A percentile compares a stretch with the other conserved stretches of the same genome.
These are phyloP conservation scores for Monopterus albus DNA, from an alignment of 2,113 vertebrate species.

Conservation along the genomic window DNA sequence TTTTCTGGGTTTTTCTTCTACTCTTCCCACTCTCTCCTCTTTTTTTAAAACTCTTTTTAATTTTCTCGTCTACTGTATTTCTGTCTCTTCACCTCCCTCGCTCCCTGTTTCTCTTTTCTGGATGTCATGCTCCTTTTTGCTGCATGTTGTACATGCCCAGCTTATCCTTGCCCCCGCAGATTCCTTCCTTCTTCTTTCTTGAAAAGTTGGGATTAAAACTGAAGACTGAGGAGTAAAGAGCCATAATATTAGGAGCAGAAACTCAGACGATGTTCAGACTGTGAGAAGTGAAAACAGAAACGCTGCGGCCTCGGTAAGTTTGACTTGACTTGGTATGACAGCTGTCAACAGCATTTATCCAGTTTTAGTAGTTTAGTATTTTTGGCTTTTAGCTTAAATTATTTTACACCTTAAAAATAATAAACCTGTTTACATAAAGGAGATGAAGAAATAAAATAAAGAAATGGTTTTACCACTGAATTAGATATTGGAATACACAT, in stretches of 20 bases:
- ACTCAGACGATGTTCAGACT: conserved; percentile 18
- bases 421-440: background rate
- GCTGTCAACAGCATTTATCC: background rate
- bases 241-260: conserved; percentile 9
- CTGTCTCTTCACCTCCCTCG: conserved; percentile 34
- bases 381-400: background rate
- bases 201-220: conserved; percentile 30
- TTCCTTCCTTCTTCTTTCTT: conserved; percentile 29
- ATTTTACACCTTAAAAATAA: background rate
- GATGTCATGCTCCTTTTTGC: conserved; percentile 41
- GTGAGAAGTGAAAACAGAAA: conserved; percentile 35
- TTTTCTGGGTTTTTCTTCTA: conserved; percentile 5
- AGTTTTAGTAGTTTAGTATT: background rate
- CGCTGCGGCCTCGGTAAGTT: conserved; percentile 60
- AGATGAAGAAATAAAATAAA: background rate
- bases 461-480: background rate
- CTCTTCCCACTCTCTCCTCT: conserved; percentile 1
- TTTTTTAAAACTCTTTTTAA: conserved; percentile 23
- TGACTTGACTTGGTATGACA: background rate
- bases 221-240: conserved; percentile 22
- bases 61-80: conserved; percentile 37
- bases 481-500: too few species aligned
- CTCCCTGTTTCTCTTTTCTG: conserved; percentile 35
- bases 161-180: conserved; percentile 53
- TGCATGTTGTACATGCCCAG: conserved; percentile 48